Evolutionary conservation across 2,113 vertebrate genomes (phyloP).

Genomic region (Tupaia chinensis): DNA sequence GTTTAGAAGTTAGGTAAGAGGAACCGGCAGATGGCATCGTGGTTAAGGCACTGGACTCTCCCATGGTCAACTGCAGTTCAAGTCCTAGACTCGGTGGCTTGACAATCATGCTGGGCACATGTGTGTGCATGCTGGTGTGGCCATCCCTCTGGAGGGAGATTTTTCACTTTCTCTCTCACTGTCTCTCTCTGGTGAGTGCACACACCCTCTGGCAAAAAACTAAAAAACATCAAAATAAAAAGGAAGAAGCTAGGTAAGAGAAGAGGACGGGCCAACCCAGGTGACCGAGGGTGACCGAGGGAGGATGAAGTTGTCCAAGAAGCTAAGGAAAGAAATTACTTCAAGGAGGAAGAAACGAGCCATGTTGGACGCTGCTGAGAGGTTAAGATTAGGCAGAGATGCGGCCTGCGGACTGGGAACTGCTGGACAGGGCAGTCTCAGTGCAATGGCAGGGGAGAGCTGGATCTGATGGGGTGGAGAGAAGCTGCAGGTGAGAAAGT

Average conservation of each 20-base stretch:
- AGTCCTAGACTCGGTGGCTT: no score
- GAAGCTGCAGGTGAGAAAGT: not conserved
- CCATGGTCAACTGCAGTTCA: no score
- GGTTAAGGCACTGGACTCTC: no score
- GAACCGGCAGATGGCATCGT: no score
- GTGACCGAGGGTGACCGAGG: not conserved
- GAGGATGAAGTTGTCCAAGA: not conserved
- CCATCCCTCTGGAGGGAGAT: no score
- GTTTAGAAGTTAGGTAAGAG: no score
- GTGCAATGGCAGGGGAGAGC: not conserved
- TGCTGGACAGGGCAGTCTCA: not conserved
- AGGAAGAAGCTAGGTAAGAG: not conserved
- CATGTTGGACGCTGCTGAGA: not conserved
- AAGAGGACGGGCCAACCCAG: not conserved
- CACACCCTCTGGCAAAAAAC: no score
- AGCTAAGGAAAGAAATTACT: slow-evolving; percentile 17
- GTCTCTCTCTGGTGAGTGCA: no score
- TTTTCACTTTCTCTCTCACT: no score
- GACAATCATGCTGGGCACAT: no score
- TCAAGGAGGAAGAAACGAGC: not conserved
- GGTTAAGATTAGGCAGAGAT: not conserved
- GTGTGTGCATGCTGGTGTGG: no score
- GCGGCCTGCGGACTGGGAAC: not conserved
- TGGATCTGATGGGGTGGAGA: not conserved
- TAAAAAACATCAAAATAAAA: no score